Base-by-base conservation (phyloP, 2,797 vertebrate species). In the Odontamblyopus rebecca region DNA sequence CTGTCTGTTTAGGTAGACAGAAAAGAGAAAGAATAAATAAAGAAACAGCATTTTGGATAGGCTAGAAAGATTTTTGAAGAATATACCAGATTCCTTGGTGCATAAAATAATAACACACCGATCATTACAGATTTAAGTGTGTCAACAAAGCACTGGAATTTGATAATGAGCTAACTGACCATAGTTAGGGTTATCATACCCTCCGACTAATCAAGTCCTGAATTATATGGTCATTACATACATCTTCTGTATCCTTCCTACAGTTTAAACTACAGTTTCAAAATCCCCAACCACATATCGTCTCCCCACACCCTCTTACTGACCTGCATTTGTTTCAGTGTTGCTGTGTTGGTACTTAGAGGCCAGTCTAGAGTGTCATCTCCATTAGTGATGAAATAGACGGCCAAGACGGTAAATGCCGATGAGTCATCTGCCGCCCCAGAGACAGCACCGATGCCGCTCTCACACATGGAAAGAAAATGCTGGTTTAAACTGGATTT, bases 361-460 rank as follows among this genome's bases (percentile, higher is more conserved):
- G 71, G 59, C 80, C 71, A 80, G 77, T 82, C 80, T 69, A 32
- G 69, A 71, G 76, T 79, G 79, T 85, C 86, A 79, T 89, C 79
- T 73, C 79, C 80, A 82, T 83, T 81, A 74, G 69, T 32, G 76
- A 76, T 51, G 70, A 73, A 85, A 79, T 61, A 85, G 82, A 76
- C 82, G 80, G 83, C 75, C 79, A 73, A 83, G 84, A 83, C 78
- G 81, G 85, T 83, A 84, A 87, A 85, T 81, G 81, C 75, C 35
- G 84, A 90, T 91, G 90, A 92, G 85, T 92, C 91, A 91, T 89
- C 84, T 77, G 72, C 76, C 84, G 83, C 84, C 86, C 80, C 69
- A 67, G 77, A 86, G 85, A 89, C 65, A 29, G 83, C 74, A 75
- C 81, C 67, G 78, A 67, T 67, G 69, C 73, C 77, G 64, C 81